phyloP scores from a whole-genome alignment of 2,888 invertebrate genomes.

The Xestia ashworthii region DNA sequence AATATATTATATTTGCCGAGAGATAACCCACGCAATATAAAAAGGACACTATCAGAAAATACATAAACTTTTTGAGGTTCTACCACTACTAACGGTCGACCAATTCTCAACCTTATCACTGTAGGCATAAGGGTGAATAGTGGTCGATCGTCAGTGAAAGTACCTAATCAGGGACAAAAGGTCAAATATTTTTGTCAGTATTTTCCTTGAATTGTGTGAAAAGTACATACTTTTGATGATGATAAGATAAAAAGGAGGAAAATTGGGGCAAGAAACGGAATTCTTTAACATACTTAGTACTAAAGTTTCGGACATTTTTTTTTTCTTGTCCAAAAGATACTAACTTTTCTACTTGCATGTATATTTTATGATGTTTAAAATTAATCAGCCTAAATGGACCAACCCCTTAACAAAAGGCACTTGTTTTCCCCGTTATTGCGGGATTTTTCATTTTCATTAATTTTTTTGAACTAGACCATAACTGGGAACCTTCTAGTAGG shows the following conservation, averaged over 20 bases:
- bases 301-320: background rate
- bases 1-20: too few species aligned
- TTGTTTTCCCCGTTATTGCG: too few species aligned
- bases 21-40: background rate
- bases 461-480: too few species aligned
- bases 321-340: background rate
- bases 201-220: constrained; percentile 29
- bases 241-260: constrained; percentile 13
- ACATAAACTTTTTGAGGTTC: background rate
- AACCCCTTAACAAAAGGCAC: too few species aligned
- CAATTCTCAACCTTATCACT: too few species aligned
- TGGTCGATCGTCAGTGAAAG: background rate
- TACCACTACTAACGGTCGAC: too few species aligned
- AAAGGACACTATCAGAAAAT: background rate
- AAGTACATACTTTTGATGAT: constrained; percentile 11
- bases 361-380: background rate
- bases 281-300: background rate
- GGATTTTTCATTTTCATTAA: too few species aligned
- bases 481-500: too few species aligned
- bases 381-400: background rate
- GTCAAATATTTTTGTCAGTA: background rate
- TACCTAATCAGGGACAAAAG: constrained; percentile 9
- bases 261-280: background rate
- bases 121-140: too few species aligned
- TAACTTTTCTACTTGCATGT: background rate